Conservation (phyloP, 2,888 invertebrate species). For the Caenorhabditis drosophilae region DNA sequence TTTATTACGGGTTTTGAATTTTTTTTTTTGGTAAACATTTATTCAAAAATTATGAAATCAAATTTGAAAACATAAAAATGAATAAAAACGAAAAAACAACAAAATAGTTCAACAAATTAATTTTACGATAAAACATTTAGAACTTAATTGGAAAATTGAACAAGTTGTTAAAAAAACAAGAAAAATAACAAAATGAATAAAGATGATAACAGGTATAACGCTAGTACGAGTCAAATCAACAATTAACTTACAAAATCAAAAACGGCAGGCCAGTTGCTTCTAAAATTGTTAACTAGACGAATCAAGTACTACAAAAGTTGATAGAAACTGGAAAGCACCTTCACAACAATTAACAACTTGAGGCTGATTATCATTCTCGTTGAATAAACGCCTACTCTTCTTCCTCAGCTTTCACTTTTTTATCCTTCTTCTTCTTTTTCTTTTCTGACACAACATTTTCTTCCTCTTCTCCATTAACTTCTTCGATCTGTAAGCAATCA, state of each 20-base stretch:
- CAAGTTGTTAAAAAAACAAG: not conserved
- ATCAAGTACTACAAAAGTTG: not conserved
- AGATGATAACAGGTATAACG: not conserved
- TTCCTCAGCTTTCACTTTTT: constrained; percentile 36
- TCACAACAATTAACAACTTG: constrained; percentile 16
- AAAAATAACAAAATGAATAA: not conserved
- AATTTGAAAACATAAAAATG: constrained; percentile 23
- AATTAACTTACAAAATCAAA: constrained; percentile 26
- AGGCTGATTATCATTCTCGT: constrained; percentile 37
- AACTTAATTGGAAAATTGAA: constrained; percentile 1
- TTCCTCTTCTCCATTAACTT: constrained; percentile 22
- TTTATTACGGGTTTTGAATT: not conserved
- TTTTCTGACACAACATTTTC: constrained; percentile 37
- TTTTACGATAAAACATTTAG: constrained; percentile 1
- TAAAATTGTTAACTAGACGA: not conserved
- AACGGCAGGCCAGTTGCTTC: not conserved
- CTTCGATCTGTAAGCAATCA: constrained; percentile 21
- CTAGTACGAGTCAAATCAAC: constrained; percentile 39
- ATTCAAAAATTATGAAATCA: not conserved
- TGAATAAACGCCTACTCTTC: constrained; percentile 18
- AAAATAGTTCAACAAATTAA: constrained; percentile 3
- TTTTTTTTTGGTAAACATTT: not conserved
- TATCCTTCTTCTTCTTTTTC: constrained; percentile 39
- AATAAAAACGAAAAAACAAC: constrained; percentile 20
- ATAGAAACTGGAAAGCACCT: constrained; percentile 5